These are phyloP conservation scores for Agrypnus murinus DNA, from an alignment of 2,888 invertebrate genomes.

Conservation along the genomic window DNA sequence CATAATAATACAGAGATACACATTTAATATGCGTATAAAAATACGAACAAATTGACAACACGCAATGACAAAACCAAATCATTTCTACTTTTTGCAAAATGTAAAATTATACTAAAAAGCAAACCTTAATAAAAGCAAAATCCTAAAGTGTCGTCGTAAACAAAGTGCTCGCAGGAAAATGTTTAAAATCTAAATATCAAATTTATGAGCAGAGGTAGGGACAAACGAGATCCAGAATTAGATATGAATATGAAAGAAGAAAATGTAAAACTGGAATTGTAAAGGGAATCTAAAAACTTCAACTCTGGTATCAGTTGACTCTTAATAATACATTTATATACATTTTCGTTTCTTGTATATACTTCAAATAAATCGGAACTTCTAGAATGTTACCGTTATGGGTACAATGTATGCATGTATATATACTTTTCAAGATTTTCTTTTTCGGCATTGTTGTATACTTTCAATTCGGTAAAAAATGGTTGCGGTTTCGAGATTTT, in stretches of 20 bases:
- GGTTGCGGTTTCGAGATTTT: too few relatives aligned
- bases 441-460: too few relatives aligned
- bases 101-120: neutral
- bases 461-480: too few relatives aligned
- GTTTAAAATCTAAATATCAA: conserved; percentile 23
- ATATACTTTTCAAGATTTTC: too few relatives aligned
- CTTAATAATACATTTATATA: neutral
- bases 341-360: too few relatives aligned
- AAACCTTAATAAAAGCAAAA: conserved; percentile 13
- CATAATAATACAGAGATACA: too few relatives aligned
- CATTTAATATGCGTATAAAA: too few relatives aligned
- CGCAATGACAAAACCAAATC: neutral
- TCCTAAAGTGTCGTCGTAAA: conserved; percentile 15
- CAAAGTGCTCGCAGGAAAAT: conserved; percentile 16
- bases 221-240: conserved; percentile 26
- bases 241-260: conserved; percentile 24
- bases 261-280: conserved; percentile 14
- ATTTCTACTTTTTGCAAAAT: neutral
- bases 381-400: too few relatives aligned
- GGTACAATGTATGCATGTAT: too few relatives aligned
- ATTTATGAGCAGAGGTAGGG: neutral
- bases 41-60: too few relatives aligned
- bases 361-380: too few relatives aligned
- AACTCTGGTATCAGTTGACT: conserved; percentile 15
- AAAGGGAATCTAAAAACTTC: conserved; percentile 13